Evolutionary conservation across 1,140 invertebrate genomes (phyloP).

Genomic region (Thaumetopoea pityocampa): DNA sequence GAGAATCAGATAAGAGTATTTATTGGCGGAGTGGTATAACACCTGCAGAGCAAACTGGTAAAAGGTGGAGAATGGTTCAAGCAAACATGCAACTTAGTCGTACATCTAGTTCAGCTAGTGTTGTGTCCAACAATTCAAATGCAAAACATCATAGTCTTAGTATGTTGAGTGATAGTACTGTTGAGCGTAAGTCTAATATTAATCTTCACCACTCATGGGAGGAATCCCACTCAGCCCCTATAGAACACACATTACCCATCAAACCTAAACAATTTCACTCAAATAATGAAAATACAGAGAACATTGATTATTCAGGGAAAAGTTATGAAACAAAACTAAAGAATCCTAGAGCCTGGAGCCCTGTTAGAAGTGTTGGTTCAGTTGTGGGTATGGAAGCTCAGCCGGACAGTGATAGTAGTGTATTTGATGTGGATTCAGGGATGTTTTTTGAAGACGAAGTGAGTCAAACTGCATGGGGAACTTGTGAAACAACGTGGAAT

Average conservation of each 20-base stretch:
- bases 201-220: conserved; percentile 69
- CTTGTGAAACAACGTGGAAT: conserved; percentile 86
- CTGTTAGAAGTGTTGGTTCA: conserved; percentile 87
- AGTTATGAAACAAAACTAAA: conserved; percentile 80
- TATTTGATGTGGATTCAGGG: conserved; percentile 86
- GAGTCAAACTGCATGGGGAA: conserved; percentile 82
- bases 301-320: conserved; percentile 78
- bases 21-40: conserved; percentile 89
- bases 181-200: conserved; percentile 58
- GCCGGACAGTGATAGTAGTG: conserved; percentile 86
- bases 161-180: conserved; percentile 57
- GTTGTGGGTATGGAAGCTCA: conserved; percentile 87
- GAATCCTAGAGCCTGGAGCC: conserved; percentile 88
- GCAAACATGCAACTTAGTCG: conserved; percentile 87
- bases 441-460: conserved; percentile 86
- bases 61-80: conserved; percentile 88
- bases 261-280: conserved; percentile 56
- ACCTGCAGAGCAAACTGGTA: conserved; percentile 87
- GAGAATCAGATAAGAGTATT: conserved; percentile 83
- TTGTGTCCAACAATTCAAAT: conserved; percentile 64
- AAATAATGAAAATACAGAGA: conserved; percentile 56
- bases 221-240: conserved; percentile 73
- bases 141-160: conserved; percentile 67
- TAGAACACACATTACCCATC: conserved; percentile 67
- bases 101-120: conserved; percentile 83